These are phyloP conservation scores for Psittacara wagleri DNA, from an alignment of 2,113 vertebrate species.

Conservation along the genomic window DNA sequence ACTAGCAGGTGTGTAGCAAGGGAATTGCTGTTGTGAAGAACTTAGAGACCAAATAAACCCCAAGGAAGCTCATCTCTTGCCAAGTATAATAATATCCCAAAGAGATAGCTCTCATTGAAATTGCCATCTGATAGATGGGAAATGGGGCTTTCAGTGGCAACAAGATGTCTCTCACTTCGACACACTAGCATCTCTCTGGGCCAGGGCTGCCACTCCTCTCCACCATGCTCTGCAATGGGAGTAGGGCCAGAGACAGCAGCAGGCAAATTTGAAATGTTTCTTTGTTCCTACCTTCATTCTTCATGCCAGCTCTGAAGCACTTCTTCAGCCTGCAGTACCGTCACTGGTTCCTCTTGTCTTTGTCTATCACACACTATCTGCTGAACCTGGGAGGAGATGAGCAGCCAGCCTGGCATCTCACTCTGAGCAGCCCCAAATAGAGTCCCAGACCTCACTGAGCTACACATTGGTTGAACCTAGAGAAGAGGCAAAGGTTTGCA, in stretches of 20 bases:
- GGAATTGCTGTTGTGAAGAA: not conserved
- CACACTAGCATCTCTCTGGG: rapidly evolving
- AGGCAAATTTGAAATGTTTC: not conserved
- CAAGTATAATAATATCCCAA: not conserved
- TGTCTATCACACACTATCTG: conserved; percentile 83
- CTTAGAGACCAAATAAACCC: not conserved
- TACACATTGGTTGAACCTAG: not conserved
- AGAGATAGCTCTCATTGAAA: too few relatives aligned
- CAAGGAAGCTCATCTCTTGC: not conserved
- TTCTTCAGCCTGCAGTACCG: conserved; percentile 84
- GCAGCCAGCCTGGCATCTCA: not conserved
- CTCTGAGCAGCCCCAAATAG: not conserved
- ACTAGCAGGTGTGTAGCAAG: not conserved
- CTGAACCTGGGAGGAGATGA: conserved; percentile 75
- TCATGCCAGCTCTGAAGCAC: conserved; percentile 84
- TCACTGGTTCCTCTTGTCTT: conserved; percentile 87
- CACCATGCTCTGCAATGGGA: not conserved
- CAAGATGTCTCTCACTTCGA: not conserved
- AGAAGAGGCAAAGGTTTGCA: not conserved
- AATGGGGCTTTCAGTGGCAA: not conserved
- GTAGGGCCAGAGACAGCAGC: not conserved
- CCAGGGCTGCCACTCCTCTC: not conserved
- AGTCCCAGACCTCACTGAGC: not conserved
- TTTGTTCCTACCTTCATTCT: conserved; percentile 80
- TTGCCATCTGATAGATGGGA: not conserved